phyloP scores from a whole-genome alignment of 1,140 invertebrate species.

The Zaprionus davidi region DNA sequence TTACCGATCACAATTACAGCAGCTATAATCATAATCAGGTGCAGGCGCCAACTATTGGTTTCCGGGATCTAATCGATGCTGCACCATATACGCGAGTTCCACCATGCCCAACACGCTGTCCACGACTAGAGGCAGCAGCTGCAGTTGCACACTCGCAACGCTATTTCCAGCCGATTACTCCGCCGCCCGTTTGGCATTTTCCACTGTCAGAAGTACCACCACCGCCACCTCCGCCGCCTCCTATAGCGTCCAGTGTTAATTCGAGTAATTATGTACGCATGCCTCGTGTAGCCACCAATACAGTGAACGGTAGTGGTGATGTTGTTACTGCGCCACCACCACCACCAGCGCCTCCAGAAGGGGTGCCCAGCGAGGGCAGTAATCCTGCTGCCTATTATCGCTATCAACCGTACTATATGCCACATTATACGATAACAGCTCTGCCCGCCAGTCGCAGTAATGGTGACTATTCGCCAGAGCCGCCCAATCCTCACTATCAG shows the following conservation, averaged over 20 bases:
- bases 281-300: conserved; percentile 5
- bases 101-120: conserved; percentile 48
- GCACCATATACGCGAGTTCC: conserved; percentile 29
- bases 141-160: conserved; percentile 54
- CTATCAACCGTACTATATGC: conserved; percentile 67
- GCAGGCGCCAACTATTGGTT: conserved; percentile 32
- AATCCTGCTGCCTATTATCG: conserved; percentile 61
- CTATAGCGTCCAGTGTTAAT: conserved; percentile 12
- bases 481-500: conserved; percentile 57
- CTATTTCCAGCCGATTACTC: conserved; percentile 65
- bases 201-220: conserved; percentile 23
- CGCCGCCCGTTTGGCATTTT: conserved; percentile 60
- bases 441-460: conserved; percentile 49
- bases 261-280: conserved; percentile 29
- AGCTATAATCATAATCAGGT: conserved; percentile 57
- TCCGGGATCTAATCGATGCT: conserved; percentile 39
- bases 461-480: conserved; percentile 40
- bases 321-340: conserved; percentile 1
- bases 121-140: conserved; percentile 48
- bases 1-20: conserved; percentile 70
- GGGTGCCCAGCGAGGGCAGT: conserved; percentile 37
- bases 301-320: background rate
- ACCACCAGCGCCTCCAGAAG: conserved; percentile 20
- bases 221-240: conserved; percentile 26
- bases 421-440: conserved; percentile 63